Evolutionary conservation across 2,888 invertebrate species (phyloP), one percentile per base, ranked within the genome.

Genomic region (Xiphydria camelus): DNA sequence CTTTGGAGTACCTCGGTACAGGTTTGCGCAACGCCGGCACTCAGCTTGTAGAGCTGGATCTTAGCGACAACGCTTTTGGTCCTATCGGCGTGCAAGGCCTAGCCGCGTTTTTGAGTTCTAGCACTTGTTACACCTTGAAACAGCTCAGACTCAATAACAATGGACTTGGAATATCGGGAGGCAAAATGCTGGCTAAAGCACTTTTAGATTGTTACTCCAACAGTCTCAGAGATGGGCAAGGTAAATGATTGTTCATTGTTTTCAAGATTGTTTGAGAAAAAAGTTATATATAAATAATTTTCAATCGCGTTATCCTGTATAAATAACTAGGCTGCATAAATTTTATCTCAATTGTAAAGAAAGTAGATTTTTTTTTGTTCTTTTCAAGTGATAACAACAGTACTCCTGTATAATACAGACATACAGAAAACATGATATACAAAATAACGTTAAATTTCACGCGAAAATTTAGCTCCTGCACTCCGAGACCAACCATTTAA

Each of bases 1-100:
- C 97, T 4, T 74, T 99, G 72, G 79, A 83, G 68, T 81, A 81
- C 45, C 80, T 97, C 0, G 91, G 94, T 0, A 82, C 81, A 34
- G 94, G 93, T 0, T 82, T 99, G 62, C 89, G 91, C 44, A 67
- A 78, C 4, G 91, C 95, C 0, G 86, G 86, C 0, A 91, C 92
- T 0, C 80, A 84, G 2, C 81, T 99, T 1, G 84, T 85, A 0
- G 89, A 91, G 41, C 76, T 99, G 6, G 95, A 99, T 68, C 81
- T 99, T 5, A 96, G 96, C 72, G 97, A 99, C 76, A 97, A 98
- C 76, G 98, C 98, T 0, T 89, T 98, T 59, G 98, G 97, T 0
- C 96, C 97, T 0, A 91, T 94, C 58, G 98, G 96, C 18, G 91
- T 96, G 33, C 83, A 88, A 56, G 95, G 94, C 0, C 79, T 98